Conservation (phyloP, 1,140 invertebrate genomes). For the Ips nitidus region DNA sequence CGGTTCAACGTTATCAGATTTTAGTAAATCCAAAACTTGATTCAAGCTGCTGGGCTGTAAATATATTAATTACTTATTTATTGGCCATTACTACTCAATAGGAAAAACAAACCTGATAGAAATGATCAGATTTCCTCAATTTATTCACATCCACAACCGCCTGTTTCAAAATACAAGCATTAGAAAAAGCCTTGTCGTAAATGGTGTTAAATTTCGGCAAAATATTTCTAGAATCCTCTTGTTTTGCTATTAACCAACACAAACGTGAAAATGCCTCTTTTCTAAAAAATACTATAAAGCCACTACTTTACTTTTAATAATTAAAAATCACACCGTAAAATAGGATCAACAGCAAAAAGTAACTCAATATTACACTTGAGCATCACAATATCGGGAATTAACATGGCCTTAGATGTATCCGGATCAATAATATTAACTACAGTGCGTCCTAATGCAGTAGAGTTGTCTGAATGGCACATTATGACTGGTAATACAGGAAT, state of each 20-base stretch:
- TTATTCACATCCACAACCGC: constrained; percentile 45
- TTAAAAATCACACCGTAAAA: constrained; percentile 35
- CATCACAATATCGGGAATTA: constrained; percentile 32
- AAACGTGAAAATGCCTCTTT: constrained; percentile 57
- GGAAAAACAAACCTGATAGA: constrained; percentile 45
- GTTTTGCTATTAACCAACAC: constrained; percentile 55
- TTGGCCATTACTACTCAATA: neutral
- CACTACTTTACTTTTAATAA: too few relatives aligned
- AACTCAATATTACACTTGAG: constrained; percentile 56
- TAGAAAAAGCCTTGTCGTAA: constrained; percentile 52
- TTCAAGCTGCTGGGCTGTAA: constrained; percentile 50
- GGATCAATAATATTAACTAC: constrained; percentile 64
- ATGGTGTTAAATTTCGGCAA: constrained; percentile 55
- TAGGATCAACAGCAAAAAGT: constrained; percentile 52
- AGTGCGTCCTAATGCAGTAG: constrained; percentile 56
- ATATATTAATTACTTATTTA: neutral
- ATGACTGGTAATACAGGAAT: constrained; percentile 60
- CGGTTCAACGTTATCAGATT: constrained; percentile 55
- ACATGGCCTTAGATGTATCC: constrained; percentile 50
- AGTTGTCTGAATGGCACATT: constrained; percentile 52
- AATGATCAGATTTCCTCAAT: constrained; percentile 43
- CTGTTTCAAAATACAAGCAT: constrained; percentile 52
- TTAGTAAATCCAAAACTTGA: constrained; percentile 54
- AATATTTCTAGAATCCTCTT: constrained; percentile 51
- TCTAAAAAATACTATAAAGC: constrained; percentile 35